Conservation (phyloP, 2,113 vertebrate species). For the Tetrax tetrax region DNA sequence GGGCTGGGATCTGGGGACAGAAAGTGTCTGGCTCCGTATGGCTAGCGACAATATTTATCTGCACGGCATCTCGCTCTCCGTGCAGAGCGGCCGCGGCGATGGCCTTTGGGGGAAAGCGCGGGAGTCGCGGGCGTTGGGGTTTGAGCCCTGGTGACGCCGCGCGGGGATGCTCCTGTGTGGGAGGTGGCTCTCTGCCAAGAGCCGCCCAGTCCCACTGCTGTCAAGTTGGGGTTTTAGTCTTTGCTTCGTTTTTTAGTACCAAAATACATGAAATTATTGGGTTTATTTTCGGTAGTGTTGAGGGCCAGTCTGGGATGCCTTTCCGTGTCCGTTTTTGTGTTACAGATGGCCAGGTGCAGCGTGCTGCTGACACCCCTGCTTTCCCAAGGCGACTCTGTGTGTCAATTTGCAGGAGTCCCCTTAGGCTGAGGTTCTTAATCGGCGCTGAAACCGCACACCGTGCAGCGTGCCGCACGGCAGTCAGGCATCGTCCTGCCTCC, state of each 20-base stretch:
- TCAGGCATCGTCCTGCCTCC: background rate
- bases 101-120: background rate
- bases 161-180: background rate
- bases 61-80: background rate
- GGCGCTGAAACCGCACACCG: background rate
- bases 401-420: background rate
- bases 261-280: background rate
- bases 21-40: background rate
- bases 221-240: background rate
- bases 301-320: background rate
- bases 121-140: fast-evolving
- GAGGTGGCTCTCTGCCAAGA: background rate
- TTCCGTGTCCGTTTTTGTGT: background rate
- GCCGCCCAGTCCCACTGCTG: fast-evolving
- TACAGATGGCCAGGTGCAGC: background rate
- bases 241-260: fast-evolving
- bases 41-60: fast-evolving
- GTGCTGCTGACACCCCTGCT: background rate
- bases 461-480: background rate
- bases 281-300: background rate
- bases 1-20: background rate
- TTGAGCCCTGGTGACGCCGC: background rate
- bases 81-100: fast-evolving
- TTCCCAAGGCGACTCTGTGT: background rate
- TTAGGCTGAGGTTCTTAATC: background rate